Conservation (phyloP, 2,113 vertebrate species). For the Passerina amoena region DNA sequence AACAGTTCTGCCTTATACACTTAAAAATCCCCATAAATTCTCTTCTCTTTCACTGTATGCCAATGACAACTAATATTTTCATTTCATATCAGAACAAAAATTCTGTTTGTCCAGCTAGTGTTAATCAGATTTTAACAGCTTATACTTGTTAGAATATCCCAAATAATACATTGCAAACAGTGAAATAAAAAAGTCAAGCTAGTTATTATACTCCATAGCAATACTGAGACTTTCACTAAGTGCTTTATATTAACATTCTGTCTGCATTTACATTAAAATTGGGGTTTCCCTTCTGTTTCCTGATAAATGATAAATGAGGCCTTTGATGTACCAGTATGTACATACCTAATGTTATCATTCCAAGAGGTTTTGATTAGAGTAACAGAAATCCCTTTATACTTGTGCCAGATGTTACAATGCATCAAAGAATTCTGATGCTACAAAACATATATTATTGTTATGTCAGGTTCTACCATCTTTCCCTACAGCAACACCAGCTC, state of each 20-base stretch:
- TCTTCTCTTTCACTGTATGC: not conserved
- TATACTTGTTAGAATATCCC: not conserved
- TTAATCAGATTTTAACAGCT: slow-evolving; percentile 4
- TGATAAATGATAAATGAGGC: slow-evolving; percentile 21
- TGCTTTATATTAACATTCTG: not conserved
- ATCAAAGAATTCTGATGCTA: not conserved
- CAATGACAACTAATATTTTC: not conserved
- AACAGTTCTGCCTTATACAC: not conserved
- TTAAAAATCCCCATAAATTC: not conserved
- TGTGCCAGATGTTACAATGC: not conserved
- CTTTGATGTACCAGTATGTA: not conserved
- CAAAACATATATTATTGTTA: not conserved
- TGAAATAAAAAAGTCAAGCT: not conserved
- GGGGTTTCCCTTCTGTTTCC: not conserved
- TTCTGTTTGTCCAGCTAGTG: not conserved
- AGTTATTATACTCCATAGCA: not conserved
- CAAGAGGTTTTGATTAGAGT: not conserved
- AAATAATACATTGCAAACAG: not conserved
- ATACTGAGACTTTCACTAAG: not conserved
- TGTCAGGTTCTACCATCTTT: not conserved
- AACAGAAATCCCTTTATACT: not conserved
- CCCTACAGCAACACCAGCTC: not conserved
- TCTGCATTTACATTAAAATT: slow-evolving; percentile 21
- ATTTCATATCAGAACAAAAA: not conserved
- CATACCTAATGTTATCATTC: not conserved